Evolutionary conservation across 2,113 vertebrate genomes (phyloP).

Genomic region (Periophthalmus modestus): DNA sequence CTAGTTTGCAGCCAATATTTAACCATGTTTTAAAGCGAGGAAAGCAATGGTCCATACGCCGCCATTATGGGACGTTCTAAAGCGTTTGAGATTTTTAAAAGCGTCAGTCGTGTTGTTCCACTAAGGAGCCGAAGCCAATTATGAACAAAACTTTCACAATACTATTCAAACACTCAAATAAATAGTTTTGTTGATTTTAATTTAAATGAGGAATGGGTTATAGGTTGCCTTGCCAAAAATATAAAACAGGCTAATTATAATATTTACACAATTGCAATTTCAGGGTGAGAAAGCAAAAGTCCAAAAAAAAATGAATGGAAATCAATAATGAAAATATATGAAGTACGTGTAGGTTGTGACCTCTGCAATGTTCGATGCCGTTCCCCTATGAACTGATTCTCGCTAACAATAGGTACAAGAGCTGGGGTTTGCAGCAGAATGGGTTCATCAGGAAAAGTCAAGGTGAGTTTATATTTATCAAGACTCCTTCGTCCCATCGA

Average conservation of each 20-base stretch:
- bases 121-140: background rate
- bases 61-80: background rate
- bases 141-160: too few relatives aligned
- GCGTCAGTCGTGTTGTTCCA: background rate
- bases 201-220: background rate
- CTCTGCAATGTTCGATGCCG: slow-evolving; percentile 54
- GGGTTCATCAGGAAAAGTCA: slow-evolving; percentile 71
- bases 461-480: slow-evolving; percentile 67
- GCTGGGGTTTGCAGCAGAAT: slow-evolving; percentile 50
- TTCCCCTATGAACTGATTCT: slow-evolving; percentile 36
- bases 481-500: slow-evolving; percentile 57
- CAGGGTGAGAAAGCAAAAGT: background rate
- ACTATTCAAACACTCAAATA: background rate
- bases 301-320: background rate
- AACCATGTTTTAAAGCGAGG: background rate
- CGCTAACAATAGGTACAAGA: slow-evolving; percentile 49
- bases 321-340: slow-evolving; percentile 7
- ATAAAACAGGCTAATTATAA: background rate
- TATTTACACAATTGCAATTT: background rate
- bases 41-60: background rate
- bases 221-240: background rate
- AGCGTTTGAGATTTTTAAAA: background rate
- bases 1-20: background rate
- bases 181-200: background rate
- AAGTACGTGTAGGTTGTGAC: slow-evolving; percentile 53